Base-by-base conservation (phyloP, 2,888 invertebrate genomes). In the Frankliniella intonsa region DNA sequence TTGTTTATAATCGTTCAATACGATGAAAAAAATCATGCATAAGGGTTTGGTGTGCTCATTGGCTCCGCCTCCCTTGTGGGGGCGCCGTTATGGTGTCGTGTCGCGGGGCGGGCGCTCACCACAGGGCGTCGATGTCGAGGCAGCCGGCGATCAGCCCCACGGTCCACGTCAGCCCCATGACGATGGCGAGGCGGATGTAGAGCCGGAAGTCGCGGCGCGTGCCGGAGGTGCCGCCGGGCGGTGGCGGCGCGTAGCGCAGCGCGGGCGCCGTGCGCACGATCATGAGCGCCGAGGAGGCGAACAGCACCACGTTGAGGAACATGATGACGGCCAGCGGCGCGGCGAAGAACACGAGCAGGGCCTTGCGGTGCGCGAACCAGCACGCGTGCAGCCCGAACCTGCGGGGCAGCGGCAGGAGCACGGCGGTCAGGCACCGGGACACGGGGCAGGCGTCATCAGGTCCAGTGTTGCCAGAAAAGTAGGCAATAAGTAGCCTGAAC, bases 91-190 rank as follows among this genome's bases (percentile, higher is more conserved):
- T n/a, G n/a, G n/a, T n/a, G n/a, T n/a, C n/a, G n/a, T n/a, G n/a
- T n/a, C n/a, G n/a, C n/a, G n/a, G n/a, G n/a, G 38, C 38, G 38
- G 5, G 38, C 5, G 19, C 55, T 55, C 55, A 76, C 89, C 90
- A 90, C 17, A 89, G 84, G 27, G 86, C 84, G 81, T 86, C 85
- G 79, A 86, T 84, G 83, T 89, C 88, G 10, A 88, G 85, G 80
- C 87, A 87, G 3, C 88, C 88, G 3, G 89, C 90, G 12, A 88
- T 84, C 7, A 90, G 86, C 14, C 90, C 90, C 69, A 87, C 85
- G 51, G 88, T 86, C 90, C 90, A 90, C 3, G 89, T 88, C 14
- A 90, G 85, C 8, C 90, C 90, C 89, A 89, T 90, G 81, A 90
- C 86, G 19, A 89, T 84, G 11, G 89, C 89, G 79, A 90, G 85